These are phyloP conservation scores for Pteropus alecto DNA, from an alignment of 2,113 vertebrate genomes.

Conservation along the genomic window DNA sequence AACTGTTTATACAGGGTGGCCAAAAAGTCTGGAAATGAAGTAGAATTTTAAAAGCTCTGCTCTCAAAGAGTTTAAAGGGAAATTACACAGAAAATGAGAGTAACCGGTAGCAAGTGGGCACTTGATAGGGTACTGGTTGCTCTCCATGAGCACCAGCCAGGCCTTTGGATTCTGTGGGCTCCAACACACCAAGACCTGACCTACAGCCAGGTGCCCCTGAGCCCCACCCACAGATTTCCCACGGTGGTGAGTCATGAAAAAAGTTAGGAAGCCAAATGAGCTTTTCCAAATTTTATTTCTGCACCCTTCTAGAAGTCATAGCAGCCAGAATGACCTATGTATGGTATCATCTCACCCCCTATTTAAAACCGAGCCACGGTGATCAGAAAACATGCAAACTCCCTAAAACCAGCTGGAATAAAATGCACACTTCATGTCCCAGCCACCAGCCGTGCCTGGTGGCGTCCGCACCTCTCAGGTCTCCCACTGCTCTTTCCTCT, in stretches of 20 bases:
- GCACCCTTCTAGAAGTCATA: background rate
- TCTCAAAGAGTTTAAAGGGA: background rate
- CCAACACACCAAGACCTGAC: background rate
- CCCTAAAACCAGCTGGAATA: background rate
- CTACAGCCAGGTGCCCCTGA: background rate
- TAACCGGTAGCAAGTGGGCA: background rate
- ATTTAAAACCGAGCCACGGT: background rate
- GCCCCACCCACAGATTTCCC: slow-evolving; percentile 24
- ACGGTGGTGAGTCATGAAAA: background rate
- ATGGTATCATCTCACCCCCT: background rate
- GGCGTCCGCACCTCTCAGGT: accelerated
- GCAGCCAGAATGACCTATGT: background rate
- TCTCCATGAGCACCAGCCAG: background rate
- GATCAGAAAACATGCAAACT: background rate
- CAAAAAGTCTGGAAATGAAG: background rate
- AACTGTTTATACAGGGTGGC: background rate
- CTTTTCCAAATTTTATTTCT: background rate
- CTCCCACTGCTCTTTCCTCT: background rate
- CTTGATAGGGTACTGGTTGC: background rate
- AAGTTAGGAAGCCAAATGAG: background rate
- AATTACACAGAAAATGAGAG: background rate
- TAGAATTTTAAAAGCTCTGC: background rate
- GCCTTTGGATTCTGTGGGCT: background rate
- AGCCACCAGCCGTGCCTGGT: too few relatives aligned
- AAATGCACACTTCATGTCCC: background rate